Percentiles rank a stretch among this genome's conserved stretches.
phyloP scores from a whole-genome alignment of 1,140 invertebrate species.

The Heliothis virescens region DNA sequence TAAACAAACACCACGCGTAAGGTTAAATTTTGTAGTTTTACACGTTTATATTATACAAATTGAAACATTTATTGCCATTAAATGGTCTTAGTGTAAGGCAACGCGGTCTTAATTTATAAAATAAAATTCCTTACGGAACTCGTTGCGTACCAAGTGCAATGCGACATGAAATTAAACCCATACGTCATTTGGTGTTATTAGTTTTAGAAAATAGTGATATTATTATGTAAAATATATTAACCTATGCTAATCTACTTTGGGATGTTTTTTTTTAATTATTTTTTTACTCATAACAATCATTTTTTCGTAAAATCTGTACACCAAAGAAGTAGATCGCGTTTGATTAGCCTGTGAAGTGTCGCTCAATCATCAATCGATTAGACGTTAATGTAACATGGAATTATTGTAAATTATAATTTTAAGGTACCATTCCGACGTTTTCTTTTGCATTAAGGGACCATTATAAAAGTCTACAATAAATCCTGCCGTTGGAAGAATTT shows the following conservation, averaged over 20 bases:
- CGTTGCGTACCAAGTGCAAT: constrained; percentile 36
- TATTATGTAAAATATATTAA: constrained; percentile 46
- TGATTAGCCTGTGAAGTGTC: constrained; percentile 7
- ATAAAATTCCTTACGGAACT: constrained; percentile 36
- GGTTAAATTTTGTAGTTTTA: constrained; percentile 26
- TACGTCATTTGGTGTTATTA: constrained; percentile 39
- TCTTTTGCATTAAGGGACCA: constrained; percentile 58
- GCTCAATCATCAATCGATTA: constrained; percentile 26
- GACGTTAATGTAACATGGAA: constrained; percentile 28
- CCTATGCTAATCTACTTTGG: constrained; percentile 33
- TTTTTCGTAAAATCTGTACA: constrained; percentile 38
- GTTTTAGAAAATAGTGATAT: constrained; percentile 42
- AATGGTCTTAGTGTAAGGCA: constrained; percentile 33
- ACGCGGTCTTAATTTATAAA: constrained; percentile 16
- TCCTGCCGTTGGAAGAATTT: constrained; percentile 58
- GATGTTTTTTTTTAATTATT: constrained; percentile 21
- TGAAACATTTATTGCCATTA: constrained; percentile 21
- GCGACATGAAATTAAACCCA: constrained; percentile 7
- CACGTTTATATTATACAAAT: constrained; percentile 26
- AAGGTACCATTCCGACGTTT: constrained; percentile 47
- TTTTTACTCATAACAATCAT: constrained; percentile 10
- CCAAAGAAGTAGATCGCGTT: constrained; percentile 29
- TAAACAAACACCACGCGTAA: constrained; percentile 27
- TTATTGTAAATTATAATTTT: constrained; percentile 43
- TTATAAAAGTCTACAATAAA: constrained; percentile 62